Conservation (phyloP, 2,113 vertebrate species). For the Gopherus evgoodei region DNA sequence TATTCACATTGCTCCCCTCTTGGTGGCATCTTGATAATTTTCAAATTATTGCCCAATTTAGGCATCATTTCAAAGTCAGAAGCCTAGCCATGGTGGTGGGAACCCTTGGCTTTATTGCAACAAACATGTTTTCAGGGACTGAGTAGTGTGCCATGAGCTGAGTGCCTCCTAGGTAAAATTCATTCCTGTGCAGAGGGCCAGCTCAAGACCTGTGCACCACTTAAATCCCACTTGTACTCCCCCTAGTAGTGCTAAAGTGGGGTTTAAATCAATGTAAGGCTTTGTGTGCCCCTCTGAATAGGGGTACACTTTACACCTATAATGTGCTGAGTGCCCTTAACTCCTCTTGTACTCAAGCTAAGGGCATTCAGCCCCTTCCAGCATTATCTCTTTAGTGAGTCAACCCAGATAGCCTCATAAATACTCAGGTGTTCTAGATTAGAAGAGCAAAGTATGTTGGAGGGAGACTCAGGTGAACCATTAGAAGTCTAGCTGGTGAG, state of each 20-base stretch:
- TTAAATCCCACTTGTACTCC: background rate
- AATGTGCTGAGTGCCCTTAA: background rate
- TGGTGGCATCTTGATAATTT: background rate
- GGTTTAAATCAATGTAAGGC: background rate
- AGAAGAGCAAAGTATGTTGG: background rate
- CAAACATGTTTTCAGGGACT: background rate
- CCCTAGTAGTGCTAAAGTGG: background rate
- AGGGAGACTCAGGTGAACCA: background rate
- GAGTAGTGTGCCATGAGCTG: background rate
- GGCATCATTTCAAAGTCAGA: background rate
- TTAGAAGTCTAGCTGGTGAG: background rate
- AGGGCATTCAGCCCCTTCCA: background rate
- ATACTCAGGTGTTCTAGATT: background rate
- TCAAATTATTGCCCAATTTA: background rate
- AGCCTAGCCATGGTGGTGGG: background rate
- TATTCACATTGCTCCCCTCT: background rate
- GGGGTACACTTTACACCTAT: background rate
- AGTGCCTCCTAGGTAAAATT: background rate
- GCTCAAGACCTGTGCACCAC: background rate
- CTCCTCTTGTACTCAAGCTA: background rate
- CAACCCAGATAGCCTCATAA: background rate
- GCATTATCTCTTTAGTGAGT: background rate
- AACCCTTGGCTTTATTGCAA: background rate
- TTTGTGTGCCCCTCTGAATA: background rate
- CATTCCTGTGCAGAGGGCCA: background rate